Evolutionary conservation across 2,797 vertebrate genomes (phyloP).

Genomic region (Podargus strigoides): DNA sequence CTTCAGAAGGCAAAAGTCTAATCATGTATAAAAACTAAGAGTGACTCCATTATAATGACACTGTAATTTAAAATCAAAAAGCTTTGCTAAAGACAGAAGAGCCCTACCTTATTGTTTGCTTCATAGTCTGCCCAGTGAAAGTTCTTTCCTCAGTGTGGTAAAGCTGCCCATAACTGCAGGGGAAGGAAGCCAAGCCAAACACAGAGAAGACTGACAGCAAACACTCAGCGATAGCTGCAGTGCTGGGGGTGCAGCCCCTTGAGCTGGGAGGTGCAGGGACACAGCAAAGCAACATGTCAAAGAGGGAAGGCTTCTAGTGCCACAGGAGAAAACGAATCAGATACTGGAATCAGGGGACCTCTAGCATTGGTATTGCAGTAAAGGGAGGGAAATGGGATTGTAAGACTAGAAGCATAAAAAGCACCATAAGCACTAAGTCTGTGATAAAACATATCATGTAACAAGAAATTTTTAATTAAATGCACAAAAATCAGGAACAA

Average conservation of each 20-base stretch:
- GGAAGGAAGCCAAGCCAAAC: neutral
- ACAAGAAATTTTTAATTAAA: neutral
- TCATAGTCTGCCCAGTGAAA: neutral
- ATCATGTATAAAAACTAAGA: neutral
- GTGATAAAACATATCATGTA: neutral
- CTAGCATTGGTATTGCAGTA: neutral
- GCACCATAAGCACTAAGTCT: neutral
- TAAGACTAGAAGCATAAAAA: neutral
- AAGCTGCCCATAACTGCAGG: neutral
- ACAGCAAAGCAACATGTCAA: neutral
- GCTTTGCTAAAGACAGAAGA: neutral
- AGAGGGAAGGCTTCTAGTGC: neutral
- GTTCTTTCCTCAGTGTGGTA: rapidly evolving
- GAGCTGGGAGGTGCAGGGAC: neutral
- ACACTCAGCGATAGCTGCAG: rapidly evolving
- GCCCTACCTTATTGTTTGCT: neutral
- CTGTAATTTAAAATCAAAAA: neutral
- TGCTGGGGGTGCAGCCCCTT: neutral
- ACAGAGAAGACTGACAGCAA: neutral
- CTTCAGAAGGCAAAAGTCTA: neutral
- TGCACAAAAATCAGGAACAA: neutral
- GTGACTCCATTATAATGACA: neutral
- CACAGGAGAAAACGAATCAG: neutral
- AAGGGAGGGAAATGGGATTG: neutral
- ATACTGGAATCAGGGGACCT: neutral